Base-by-base conservation (phyloP, 2,888 invertebrate genomes). In the Meloe dianella region DNA sequence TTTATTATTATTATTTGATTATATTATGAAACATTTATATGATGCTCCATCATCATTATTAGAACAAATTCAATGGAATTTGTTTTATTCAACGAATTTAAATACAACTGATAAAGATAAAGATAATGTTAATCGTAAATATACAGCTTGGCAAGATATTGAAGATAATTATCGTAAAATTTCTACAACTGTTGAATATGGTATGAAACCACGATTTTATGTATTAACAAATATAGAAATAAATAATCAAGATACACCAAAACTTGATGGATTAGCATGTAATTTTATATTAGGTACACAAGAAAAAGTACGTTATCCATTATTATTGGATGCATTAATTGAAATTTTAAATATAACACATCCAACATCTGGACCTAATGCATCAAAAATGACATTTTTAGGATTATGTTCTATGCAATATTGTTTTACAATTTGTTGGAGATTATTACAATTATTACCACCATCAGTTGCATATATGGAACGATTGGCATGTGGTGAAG, bases 271-370 rank as follows among this genome's bases (percentile, higher is more conserved):
- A 3, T 83, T 95, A 63, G 97, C 97, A 1, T 95, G 95, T 84
- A 97, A 96, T 85, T 97, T 97, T 80, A 92, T 97, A 66, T 86
- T 97, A 69, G 96, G 96, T 61, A 96, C 95, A 1, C 92, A 95
- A 0, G 97, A 97, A 80, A 94, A 94, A 84, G 85, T 97, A 61
- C 92, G 95, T 77, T 97, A 97, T 85, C 92, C 94, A 0, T 82
- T 93, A 56, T 85, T 98, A 8, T 89, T 97, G 70, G 94, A 96
- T 79, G 94, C 96, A 0, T 84, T 96, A 5, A 90, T 96, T 29
- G 90, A 93, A 71, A 90, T 97, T 72, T 84, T 97, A 57, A 91
- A 92, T 78, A 90, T 95, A 0, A 91, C 94, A 2, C 91, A 94
- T 74, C 89, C 94, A 67, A 86, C 86, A 20, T 82, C 82, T 0